These are phyloP conservation scores for Alouatta palliata DNA, from an alignment of 2,113 vertebrate species.

Conservation along the genomic window DNA sequence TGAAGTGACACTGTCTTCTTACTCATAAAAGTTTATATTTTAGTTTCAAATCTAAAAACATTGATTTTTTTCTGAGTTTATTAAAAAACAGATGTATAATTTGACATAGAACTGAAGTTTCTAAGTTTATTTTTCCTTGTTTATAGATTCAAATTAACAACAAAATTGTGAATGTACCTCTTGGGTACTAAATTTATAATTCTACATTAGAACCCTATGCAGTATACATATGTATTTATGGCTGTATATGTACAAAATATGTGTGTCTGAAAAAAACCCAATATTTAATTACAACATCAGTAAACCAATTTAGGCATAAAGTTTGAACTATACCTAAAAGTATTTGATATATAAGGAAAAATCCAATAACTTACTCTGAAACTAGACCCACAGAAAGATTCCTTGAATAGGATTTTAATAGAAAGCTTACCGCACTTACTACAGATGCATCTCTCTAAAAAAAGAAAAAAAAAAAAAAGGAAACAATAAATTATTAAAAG, in stretches of 20 bases:
- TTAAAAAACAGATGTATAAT: not conserved
- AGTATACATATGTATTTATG: not conserved
- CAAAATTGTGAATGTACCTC: not conserved
- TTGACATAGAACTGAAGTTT: not conserved
- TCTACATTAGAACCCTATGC: not conserved
- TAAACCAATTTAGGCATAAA: not conserved
- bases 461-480: not conserved
- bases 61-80: not conserved
- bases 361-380: not conserved
- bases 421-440: not conserved
- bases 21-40: not conserved
- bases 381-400: not conserved
- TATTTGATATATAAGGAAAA: constrained; percentile 14
- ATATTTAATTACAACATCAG: not conserved
- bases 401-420: not conserved
- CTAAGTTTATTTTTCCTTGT: not conserved
- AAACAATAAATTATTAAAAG: not conserved
- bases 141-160: not conserved
- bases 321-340: not conserved
- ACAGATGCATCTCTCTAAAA: not conserved
- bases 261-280: not conserved
- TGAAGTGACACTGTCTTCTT: constrained; percentile 6
- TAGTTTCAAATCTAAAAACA: not conserved
- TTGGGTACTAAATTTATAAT: not conserved
- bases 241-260: not conserved